A percentile compares a stretch with the other conserved stretches of the same genome.
These are phyloP conservation scores for western clawed frog (Xenopus tropicalis) DNA, from an alignment of 2,113 vertebrate species.

Conservation along the genomic window UCB_Xtro_10.0 CM004449.2:68850001-68850500, in stretches of 20 bases:
- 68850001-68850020: no score
- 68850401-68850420: conserved; percentile 43
- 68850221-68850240: conserved; percentile 20
- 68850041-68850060: no score
- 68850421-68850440: conserved; percentile 23
- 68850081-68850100: no score
- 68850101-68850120: no score
- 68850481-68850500: conserved; percentile 2
- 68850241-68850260: conserved; percentile 12
- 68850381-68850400: conserved; percentile 33
- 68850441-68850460: conserved; percentile 10
- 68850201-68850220: neutral
- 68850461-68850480: conserved; percentile 20
- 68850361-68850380: conserved; percentile 41
- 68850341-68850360: conserved; percentile 46
- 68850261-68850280: conserved; percentile 8
- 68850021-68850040: no score
- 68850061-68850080: no score
- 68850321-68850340: conserved; percentile 35
- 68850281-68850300: conserved; percentile 30
- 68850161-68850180: neutral
- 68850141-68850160: no score
- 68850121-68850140: no score
- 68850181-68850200: neutral
- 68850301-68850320: conserved; percentile 14